phyloP scores from a whole-genome alignment of 2,113 vertebrate genomes.

The Strix aluco region DNA sequence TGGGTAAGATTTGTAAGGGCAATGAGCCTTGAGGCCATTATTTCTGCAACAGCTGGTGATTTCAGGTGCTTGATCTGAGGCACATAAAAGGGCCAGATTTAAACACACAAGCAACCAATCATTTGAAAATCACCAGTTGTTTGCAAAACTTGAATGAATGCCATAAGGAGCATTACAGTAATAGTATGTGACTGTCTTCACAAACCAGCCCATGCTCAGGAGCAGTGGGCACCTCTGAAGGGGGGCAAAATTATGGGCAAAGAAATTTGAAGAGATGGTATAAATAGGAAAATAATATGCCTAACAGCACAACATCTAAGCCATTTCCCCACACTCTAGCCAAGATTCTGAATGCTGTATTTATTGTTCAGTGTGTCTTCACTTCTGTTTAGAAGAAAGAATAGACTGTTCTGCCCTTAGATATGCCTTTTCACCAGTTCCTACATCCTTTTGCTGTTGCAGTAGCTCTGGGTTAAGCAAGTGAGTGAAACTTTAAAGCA shows the following conservation, averaged over 20 bases:
- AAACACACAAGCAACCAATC: not conserved
- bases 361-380: not conserved
- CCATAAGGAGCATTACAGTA: not conserved
- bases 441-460: not conserved
- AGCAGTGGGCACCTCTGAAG: not conserved
- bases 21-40: not conserved
- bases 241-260: not conserved
- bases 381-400: not conserved
- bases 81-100: not conserved
- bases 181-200: not conserved
- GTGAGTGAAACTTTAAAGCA: not conserved
- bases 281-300: not conserved
- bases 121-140: not conserved
- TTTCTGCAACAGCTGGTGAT: not conserved
- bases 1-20: not conserved
- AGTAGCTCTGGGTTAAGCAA: not conserved
- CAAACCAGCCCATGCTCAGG: not conserved
- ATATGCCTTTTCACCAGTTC: not conserved
- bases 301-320: not conserved
- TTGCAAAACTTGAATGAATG: not conserved
- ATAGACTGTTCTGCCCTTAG: not conserved
- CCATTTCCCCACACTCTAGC: not conserved
- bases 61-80: not conserved
- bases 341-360: not conserved
- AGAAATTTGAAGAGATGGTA: not conserved